phyloP scores from a whole-genome alignment of 2,888 invertebrate genomes.

The Ophion costatus region DNA sequence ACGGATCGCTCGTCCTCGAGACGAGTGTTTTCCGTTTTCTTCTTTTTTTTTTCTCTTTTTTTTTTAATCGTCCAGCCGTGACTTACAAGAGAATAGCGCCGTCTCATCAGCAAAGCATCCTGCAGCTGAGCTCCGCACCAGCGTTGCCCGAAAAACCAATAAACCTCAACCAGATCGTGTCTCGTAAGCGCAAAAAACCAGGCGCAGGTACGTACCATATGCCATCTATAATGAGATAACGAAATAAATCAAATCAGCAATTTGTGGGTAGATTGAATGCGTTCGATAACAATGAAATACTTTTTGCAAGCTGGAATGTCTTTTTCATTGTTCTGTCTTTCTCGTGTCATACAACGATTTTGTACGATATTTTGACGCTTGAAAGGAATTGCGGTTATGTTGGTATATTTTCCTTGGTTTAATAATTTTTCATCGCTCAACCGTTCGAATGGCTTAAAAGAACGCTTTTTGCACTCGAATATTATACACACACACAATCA shows the following conservation, averaged over 20 bases:
- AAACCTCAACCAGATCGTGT: slow-evolving; percentile 76
- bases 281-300: slow-evolving; percentile 14
- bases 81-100: slow-evolving; percentile 90
- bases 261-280: slow-evolving; percentile 43
- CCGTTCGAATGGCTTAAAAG: slow-evolving; percentile 43
- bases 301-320: slow-evolving; percentile 50
- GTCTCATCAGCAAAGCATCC: slow-evolving; percentile 75
- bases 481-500: slow-evolving; percentile 4
- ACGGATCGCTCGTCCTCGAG: slow-evolving; percentile 51
- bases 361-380: background rate
- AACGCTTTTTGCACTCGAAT: slow-evolving; percentile 50
- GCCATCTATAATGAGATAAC: background rate
- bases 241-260: slow-evolving; percentile 8
- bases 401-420: background rate
- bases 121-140: slow-evolving; percentile 69
- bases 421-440: slow-evolving; percentile 5
- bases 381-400: background rate
- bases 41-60: slow-evolving; percentile 29
- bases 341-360: background rate
- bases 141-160: slow-evolving; percentile 72
- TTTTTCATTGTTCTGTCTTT: background rate
- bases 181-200: slow-evolving; percentile 91
- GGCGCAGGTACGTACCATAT: slow-evolving; percentile 86
- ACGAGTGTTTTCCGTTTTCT: slow-evolving; percentile 40
- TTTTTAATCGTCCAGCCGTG: slow-evolving; percentile 87